Percentiles rank a stretch among this genome's conserved stretches.
Conservation (phyloP, 1,140 invertebrate species). For the Leptinotarsa lineolata region DNA sequence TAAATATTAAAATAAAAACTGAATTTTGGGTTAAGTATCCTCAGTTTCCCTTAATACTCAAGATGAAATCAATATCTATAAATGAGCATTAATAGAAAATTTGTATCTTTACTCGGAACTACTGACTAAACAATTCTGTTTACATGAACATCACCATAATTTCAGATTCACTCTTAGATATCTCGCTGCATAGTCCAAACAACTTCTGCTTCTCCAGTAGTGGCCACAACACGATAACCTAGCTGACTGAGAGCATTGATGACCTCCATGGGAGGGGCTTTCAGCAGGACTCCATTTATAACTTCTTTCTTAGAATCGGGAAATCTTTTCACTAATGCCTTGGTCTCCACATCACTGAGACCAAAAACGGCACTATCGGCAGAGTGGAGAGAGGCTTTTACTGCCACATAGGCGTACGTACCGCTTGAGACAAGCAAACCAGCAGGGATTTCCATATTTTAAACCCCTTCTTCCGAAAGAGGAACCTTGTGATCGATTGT, state of each 20-base stretch:
- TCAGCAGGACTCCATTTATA: slow-evolving; percentile 72
- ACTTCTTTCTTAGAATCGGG: slow-evolving; percentile 63
- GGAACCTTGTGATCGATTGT: slow-evolving; percentile 22
- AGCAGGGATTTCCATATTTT: slow-evolving; percentile 52
- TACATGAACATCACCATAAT: neutral
- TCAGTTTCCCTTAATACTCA: too few species aligned
- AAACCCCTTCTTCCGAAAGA: slow-evolving; percentile 27
- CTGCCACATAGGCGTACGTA: slow-evolving; percentile 69
- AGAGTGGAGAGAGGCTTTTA: slow-evolving; percentile 77
- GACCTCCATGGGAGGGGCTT: slow-evolving; percentile 66
- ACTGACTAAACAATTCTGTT: too few species aligned
- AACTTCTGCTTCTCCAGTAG: slow-evolving; percentile 76
- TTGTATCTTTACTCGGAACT: too few species aligned
- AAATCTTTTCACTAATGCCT: slow-evolving; percentile 70
- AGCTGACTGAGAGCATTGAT: slow-evolving; percentile 75
- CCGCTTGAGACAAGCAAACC: slow-evolving; percentile 58
- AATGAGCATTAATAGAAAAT: too few species aligned
- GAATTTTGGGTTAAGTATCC: too few species aligned
- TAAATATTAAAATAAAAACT: too few species aligned
- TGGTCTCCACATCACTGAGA: slow-evolving; percentile 67
- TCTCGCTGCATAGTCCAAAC: slow-evolving; percentile 82
- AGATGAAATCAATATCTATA: too few species aligned
- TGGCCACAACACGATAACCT: slow-evolving; percentile 76
- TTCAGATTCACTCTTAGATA: slow-evolving; percentile 50
- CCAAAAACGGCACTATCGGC: slow-evolving; percentile 75